Base-by-base conservation (phyloP, 2,113 vertebrate species). In the Penelope pileata region DNA sequence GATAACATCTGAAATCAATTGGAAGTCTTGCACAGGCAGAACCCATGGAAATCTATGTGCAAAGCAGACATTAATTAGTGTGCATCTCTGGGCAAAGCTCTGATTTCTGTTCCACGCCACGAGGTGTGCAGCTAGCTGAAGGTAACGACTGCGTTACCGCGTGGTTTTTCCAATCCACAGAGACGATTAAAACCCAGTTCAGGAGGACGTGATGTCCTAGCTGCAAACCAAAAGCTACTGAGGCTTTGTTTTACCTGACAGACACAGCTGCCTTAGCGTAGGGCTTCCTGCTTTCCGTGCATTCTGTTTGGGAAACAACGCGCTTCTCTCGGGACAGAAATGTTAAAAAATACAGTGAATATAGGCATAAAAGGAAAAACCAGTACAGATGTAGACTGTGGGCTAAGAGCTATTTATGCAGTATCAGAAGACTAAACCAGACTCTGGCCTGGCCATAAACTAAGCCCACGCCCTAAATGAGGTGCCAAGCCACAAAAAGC, bases 401-500 rank as follows among this genome's bases (percentile, higher is more conserved):
- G 99, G 98, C 98, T 97, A 81, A 97, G 96, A 98, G 98, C 98
- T 99, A 98, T 99, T 99, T 99, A 98, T 99, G 98, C 98, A 98
- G 98, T 99, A 99, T 99, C 98, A 99, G 98, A 99, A 98, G 97
- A 99, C 98, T 98, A 99, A 98, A 98, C 98, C 99, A 98, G 98
- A 98, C 98, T 98, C 97, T 96, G 97, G 98, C 98, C 98, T 95
- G 98, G 98, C 99, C 98, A 98, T 98, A 99, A 99, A 99, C 98
- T 98, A 98, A 99, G 98, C 99, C 99, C 98, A 99, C 99, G 98
- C 99, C 99, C 99, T 98, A 98, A 99, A 99, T 67, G 98, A 99
- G 98, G 99, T 99, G 99, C 99, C 99, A 99, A 99, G 98, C 99
- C 99, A 99, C 99, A 99, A 99, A 99, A 99, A 99, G 99, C 99